Evolutionary conservation across 2,113 vertebrate genomes (phyloP).

Genomic region (Sakesphorus luctuosus): DNA sequence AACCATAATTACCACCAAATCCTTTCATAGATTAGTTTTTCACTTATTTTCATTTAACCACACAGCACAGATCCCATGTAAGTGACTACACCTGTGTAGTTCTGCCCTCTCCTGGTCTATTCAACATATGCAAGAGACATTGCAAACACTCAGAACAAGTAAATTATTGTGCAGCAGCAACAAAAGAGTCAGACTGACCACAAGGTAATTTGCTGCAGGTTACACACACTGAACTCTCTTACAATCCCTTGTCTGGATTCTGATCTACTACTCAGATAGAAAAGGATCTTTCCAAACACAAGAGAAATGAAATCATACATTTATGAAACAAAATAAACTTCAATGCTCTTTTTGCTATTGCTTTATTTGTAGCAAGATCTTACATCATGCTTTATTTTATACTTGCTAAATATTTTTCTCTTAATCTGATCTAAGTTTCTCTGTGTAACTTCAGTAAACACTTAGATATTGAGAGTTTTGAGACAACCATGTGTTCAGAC

Average conservation of each 20-base stretch:
- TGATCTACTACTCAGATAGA: neutral
- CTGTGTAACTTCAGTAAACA: neutral
- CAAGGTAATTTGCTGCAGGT: neutral
- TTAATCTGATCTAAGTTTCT: neutral
- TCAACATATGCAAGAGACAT: neutral
- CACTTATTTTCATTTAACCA: neutral
- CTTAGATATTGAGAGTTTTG: neutral
- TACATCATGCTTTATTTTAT: neutral
- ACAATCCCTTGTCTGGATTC: neutral
- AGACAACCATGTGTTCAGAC: neutral
- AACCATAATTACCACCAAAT: neutral
- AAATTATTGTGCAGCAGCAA: neutral
- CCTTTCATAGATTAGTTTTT: neutral
- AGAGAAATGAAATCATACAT: fast-evolving
- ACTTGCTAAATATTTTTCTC: neutral
- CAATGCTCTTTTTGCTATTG: neutral
- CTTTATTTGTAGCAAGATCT: neutral
- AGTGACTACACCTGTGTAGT: neutral
- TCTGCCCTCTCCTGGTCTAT: slow-evolving; percentile 60
- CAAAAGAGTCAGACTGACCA: neutral
- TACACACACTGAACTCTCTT: no score
- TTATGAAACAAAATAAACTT: neutral
- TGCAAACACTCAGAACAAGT: fast-evolving
- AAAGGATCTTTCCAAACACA: neutral
- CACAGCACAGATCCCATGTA: fast-evolving